These are phyloP conservation scores for Bombus sylvicola DNA, from an alignment of 1,140 invertebrate species.

Conservation along the genomic window DNA sequence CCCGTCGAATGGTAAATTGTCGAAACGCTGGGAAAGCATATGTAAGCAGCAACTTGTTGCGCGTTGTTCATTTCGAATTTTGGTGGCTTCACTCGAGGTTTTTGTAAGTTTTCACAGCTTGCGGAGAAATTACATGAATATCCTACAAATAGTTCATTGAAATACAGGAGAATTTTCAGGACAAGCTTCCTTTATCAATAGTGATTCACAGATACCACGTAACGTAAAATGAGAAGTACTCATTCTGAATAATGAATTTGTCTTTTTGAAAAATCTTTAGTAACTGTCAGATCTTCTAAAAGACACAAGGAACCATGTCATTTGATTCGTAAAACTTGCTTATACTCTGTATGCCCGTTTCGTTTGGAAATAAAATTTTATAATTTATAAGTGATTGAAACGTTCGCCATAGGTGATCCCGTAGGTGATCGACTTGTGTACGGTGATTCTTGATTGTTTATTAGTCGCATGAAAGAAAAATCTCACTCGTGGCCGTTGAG, in stretches of 20 bases:
- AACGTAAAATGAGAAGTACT: background rate
- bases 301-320: background rate
- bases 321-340: background rate
- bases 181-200: background rate
- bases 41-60: slow-evolving; percentile 49
- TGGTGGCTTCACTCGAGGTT: background rate
- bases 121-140: too few species aligned
- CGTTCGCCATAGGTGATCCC: background rate
- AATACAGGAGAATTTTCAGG: background rate
- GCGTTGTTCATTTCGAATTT: slow-evolving; percentile 34
- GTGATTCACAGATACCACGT: background rate
- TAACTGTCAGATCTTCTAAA: background rate
- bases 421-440: background rate
- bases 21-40: slow-evolving; percentile 29
- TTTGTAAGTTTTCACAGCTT: background rate
- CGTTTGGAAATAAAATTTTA: background rate
- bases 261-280: background rate
- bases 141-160: background rate
- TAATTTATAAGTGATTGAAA: background rate
- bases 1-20: slow-evolving; percentile 36
- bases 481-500: background rate
- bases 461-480: background rate
- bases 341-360: background rate
- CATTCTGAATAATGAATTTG: background rate
- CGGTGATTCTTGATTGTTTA: slow-evolving; percentile 4